A percentile compares a stretch with the other conserved stretches of the same genome.
These are phyloP conservation scores for Megaceryle alcyon DNA, from an alignment of 2,797 vertebrate species.

Conservation along the genomic window DNA sequence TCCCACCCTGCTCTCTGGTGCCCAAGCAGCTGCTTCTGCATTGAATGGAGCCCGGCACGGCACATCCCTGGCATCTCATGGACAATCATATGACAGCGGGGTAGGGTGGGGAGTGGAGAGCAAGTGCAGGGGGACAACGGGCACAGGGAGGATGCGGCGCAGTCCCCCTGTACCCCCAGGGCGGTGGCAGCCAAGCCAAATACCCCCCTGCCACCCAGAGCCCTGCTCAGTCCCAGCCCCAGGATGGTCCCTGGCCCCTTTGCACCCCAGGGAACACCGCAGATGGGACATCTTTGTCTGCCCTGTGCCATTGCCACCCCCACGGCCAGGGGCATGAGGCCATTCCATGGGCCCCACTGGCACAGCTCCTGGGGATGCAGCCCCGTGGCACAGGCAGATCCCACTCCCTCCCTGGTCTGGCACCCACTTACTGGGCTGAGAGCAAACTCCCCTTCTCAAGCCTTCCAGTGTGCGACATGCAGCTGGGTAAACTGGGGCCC, in stretches of 20 bases:
- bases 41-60: neutral
- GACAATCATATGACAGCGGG: fast-evolving
- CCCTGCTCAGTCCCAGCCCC: neutral
- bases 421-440: neutral
- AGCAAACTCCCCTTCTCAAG: neutral
- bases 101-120: neutral
- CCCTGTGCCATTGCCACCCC: neutral
- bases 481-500: neutral
- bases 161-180: neutral
- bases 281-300: neutral
- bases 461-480: neutral
- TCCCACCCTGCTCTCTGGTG: neutral
- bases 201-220: fast-evolving
- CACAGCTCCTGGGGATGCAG: neutral
- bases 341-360: fast-evolving
- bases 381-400: neutral
- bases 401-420: neutral
- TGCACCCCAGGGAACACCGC: neutral
- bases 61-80: fast-evolving
- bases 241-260: neutral
- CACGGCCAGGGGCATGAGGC: fast-evolving
- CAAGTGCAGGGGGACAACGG: fast-evolving
- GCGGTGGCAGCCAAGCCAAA: neutral
- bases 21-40: neutral
- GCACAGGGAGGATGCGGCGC: fast-evolving